Conservation (phyloP, 2,113 vertebrate species). For the Hypanus sabinus region DNA sequence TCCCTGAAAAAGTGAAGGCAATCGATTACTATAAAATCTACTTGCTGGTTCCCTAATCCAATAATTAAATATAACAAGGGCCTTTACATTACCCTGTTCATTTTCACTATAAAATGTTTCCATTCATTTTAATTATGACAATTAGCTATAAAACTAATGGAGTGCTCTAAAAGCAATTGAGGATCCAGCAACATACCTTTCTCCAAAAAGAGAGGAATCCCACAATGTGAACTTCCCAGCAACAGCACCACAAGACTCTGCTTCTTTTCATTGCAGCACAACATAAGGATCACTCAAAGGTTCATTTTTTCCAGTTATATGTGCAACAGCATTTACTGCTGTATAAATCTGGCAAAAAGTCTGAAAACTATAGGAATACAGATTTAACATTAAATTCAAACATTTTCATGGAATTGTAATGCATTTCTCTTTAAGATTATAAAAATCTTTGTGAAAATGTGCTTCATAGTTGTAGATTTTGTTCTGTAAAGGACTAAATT, state of each 20-base stretch:
- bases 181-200: slow-evolving; percentile 21
- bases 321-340: slow-evolving; percentile 10
- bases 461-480: neutral
- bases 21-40: neutral
- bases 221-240: slow-evolving; percentile 33
- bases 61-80: neutral
- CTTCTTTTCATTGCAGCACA: slow-evolving; percentile 37
- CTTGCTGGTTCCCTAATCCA: neutral
- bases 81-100: neutral
- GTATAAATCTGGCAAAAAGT: slow-evolving; percentile 10
- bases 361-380: slow-evolving; percentile 29
- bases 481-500: neutral
- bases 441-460: neutral
- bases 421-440: neutral
- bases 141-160: neutral
- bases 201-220: slow-evolving; percentile 32
- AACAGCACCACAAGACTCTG: slow-evolving; percentile 35
- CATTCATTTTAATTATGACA: neutral
- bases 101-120: neutral
- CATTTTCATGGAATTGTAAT: neutral
- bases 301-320: slow-evolving; percentile 25
- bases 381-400: neutral
- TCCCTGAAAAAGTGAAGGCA: slow-evolving; percentile 50
- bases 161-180: neutral
- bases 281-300: slow-evolving; percentile 18